Percentiles rank a stretch among this genome's conserved stretches.
phyloP scores from a whole-genome alignment of 2,113 vertebrate genomes.

The Gymnocephalus cernua region DNA sequence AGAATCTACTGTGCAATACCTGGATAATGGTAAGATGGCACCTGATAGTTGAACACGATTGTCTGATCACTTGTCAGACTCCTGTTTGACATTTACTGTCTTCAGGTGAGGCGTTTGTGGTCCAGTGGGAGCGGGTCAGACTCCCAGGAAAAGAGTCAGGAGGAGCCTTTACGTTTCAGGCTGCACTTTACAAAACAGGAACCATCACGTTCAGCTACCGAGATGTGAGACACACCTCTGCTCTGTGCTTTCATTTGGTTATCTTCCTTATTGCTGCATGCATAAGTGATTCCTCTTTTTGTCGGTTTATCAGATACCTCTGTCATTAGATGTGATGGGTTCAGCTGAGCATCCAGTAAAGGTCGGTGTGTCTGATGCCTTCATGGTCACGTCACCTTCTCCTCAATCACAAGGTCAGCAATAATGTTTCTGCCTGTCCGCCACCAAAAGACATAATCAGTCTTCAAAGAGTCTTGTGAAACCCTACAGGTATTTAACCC shows the following conservation, averaged over 20 bases:
- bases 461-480: background rate
- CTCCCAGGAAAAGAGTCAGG: slow-evolving; percentile 88
- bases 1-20: slow-evolving; percentile 89
- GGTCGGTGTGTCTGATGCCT: slow-evolving; percentile 94
- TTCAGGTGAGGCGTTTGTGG: slow-evolving; percentile 91
- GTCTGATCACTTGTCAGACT: slow-evolving; percentile 1
- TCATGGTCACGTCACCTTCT: slow-evolving; percentile 87
- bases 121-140: slow-evolving; percentile 94
- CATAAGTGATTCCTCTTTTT: background rate
- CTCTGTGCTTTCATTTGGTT: background rate
- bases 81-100: slow-evolving; percentile 3
- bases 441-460: background rate
- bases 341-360: slow-evolving; percentile 92
- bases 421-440: background rate
- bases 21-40: slow-evolving; percentile 88
- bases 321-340: slow-evolving; percentile 87
- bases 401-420: slow-evolving; percentile 86
- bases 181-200: slow-evolving; percentile 88
- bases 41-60: background rate
- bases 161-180: slow-evolving; percentile 95
- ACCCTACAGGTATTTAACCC: background rate
- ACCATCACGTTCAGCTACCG: slow-evolving; percentile 92
- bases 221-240: slow-evolving; percentile 85
- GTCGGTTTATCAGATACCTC: slow-evolving; percentile 86
- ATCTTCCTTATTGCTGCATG: background rate